Evolutionary conservation across 2,113 vertebrate species (phyloP).

Genomic region (Microtus montanus): DNA sequence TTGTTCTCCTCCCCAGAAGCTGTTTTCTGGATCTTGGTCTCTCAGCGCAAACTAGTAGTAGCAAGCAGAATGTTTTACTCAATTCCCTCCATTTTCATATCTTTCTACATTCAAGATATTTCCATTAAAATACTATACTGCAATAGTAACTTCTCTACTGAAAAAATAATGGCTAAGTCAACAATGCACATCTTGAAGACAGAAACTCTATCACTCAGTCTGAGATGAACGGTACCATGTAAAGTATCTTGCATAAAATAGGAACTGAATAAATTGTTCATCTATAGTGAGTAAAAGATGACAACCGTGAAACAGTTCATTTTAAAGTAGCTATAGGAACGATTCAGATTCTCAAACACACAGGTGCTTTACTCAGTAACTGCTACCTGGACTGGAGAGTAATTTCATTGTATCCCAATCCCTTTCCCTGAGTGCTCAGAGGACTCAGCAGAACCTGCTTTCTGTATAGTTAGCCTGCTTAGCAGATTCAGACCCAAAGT

Average conservation of each 20-base stretch:
- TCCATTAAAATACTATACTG: slow-evolving; percentile 44
- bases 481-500: slow-evolving; percentile 19
- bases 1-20: not conserved
- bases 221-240: not conserved
- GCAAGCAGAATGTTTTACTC: not conserved
- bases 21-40: not conserved
- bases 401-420: not conserved
- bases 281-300: not conserved
- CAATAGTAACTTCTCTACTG: not conserved
- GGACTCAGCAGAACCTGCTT: not conserved
- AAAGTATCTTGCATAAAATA: not conserved
- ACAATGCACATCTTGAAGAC: slow-evolving; percentile 25
- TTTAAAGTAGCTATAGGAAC: slow-evolving; percentile 48
- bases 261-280: not conserved
- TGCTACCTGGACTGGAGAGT: not conserved
- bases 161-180: slow-evolving; percentile 48
- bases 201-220: not conserved
- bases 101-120: slow-evolving; percentile 28
- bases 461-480: not conserved
- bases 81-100: slow-evolving; percentile 25
- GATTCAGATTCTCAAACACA: slow-evolving; percentile 42
- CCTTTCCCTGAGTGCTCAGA: slow-evolving; percentile 20
- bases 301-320: slow-evolving; percentile 13
- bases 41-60: not conserved
- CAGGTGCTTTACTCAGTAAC: not conserved